These are phyloP conservation scores for Conomelus anceps DNA, from an alignment of 2,888 invertebrate genomes.

Conservation along the genomic window DNA sequence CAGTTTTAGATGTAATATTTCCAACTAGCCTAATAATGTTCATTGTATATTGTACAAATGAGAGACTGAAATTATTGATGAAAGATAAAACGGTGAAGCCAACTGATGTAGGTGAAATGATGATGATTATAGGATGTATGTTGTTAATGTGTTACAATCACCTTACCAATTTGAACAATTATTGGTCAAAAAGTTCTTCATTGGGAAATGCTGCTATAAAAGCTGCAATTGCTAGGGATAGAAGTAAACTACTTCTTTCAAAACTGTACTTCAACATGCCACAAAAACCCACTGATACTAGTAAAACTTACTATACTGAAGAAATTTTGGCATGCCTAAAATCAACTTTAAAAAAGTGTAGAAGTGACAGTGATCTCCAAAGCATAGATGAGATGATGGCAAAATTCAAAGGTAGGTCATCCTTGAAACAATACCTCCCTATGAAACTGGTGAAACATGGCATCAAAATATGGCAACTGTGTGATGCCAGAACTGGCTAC, in stretches of 20 bases:
- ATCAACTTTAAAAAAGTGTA: constrained; percentile 27
- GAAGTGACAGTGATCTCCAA: constrained; percentile 27
- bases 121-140: constrained; percentile 21
- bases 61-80: constrained; percentile 17
- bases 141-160: constrained; percentile 27
- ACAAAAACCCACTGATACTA: constrained; percentile 24
- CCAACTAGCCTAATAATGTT: constrained; percentile 21
- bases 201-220: constrained; percentile 30
- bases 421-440: constrained; percentile 28
- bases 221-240: constrained; percentile 28
- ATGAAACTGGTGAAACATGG: constrained; percentile 31
- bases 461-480: constrained; percentile 30
- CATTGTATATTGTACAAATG: constrained; percentile 21
- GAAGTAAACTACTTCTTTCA: constrained; percentile 28
- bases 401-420: constrained; percentile 28
- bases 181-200: constrained; percentile 27
- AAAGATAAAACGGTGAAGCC: background rate
- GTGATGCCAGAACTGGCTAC: constrained; percentile 29
- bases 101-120: constrained; percentile 22
- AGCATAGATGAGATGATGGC: constrained; percentile 31
- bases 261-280: constrained; percentile 32
- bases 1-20: constrained; percentile 16
- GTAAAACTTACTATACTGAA: constrained; percentile 31
- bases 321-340: constrained; percentile 30
- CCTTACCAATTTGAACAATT: constrained; percentile 23